Base-by-base conservation (phyloP, 2,113 vertebrate genomes). In the Siphamia tubifer region DNA sequence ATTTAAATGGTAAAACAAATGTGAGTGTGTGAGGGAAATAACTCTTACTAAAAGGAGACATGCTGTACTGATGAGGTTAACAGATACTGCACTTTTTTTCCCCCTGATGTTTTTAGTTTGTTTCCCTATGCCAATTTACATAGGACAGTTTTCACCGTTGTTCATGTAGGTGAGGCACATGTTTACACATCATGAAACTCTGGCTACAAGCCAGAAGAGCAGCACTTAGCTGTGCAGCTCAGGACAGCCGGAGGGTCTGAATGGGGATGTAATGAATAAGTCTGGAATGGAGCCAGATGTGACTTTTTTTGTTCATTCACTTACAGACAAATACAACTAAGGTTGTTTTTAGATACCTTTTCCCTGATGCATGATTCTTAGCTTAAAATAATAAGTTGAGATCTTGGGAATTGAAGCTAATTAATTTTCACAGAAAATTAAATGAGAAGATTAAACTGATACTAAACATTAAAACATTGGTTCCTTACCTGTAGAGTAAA, bases 191-290 rank as follows among this genome's bases (percentile, higher is more conserved):
- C 17, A 45, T 15, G 52, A 65, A 45, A 6, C 23, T 39, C 65
- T 72, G 76, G 75, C 75, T 40, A 31, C 15, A 35, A 48, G 75
- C 81, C 76, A 84, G 57, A 71, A 74, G 61, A 63, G 65, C 68
- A 57, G 30, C 54, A 75, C 72, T 77, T 67, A 48, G 19, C 23
- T 1, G 17, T 30, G 30, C 56, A 45, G 66, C 53, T 62, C 52
- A 53, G 45, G 44, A 31, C 17, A 24, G 28, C 39, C 35, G 28
- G 60, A 1, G 1, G 58, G 60, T 74, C 51, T 61, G 48, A 72
- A 66, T 53, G 34, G 43, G 66, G 20, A 21, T 30, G 68, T 36
- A 43, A 60, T 62, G 28, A 78, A 69, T 43, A 25, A 12, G 51
- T 57, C 57, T 68, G 79, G 61, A 74, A 28, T 5, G 23, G 15